Evolutionary conservation across 2,888 invertebrate genomes (phyloP).

Genomic region (Scaptomyza cyrtandrae): DNA sequence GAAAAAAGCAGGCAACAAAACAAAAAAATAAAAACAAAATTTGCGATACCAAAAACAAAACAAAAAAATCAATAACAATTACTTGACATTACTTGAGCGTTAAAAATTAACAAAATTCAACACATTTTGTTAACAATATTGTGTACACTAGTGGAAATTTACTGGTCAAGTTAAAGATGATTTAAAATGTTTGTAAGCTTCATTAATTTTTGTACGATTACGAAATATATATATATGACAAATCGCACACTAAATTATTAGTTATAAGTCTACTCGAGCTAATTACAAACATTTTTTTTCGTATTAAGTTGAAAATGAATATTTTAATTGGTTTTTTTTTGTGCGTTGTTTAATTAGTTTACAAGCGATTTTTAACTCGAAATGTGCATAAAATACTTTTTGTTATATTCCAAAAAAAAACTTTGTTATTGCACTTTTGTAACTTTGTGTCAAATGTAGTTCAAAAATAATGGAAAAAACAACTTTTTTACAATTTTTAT

Average conservation of each 20-base stretch:
- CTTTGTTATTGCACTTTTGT: too few relatives aligned
- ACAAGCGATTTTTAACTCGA: too few relatives aligned
- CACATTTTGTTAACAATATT: conserved; percentile 11
- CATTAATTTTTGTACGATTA: conserved; percentile 27
- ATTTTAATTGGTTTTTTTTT: conserved; percentile 2
- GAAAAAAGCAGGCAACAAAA: conserved; percentile 35
- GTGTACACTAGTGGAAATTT: conserved; percentile 6
- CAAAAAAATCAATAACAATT: conserved; percentile 75
- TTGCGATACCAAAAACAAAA: conserved; percentile 26
- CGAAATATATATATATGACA: conserved; percentile 32
- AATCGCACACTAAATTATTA: too few relatives aligned
- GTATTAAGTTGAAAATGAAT: conserved; percentile 17
- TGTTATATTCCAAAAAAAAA: too few relatives aligned
- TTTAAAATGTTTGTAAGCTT: conserved; percentile 4
- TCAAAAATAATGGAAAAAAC: too few relatives aligned
- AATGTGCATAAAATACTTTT: too few relatives aligned
- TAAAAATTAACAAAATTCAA: conserved; percentile 42
- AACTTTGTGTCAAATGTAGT: too few relatives aligned
- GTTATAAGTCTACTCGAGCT: conserved; percentile 15
- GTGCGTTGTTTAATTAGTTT: background rate
- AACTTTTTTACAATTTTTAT: too few relatives aligned
- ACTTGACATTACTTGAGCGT: conserved; percentile 66
- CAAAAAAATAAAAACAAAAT: conserved; percentile 27
- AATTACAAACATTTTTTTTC: conserved; percentile 19
- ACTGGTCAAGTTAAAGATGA: conserved; percentile 24